These are phyloP conservation scores for Bungarus multicinctus DNA, from an alignment of 2,113 vertebrate genomes.

Conservation along the genomic window DNA sequence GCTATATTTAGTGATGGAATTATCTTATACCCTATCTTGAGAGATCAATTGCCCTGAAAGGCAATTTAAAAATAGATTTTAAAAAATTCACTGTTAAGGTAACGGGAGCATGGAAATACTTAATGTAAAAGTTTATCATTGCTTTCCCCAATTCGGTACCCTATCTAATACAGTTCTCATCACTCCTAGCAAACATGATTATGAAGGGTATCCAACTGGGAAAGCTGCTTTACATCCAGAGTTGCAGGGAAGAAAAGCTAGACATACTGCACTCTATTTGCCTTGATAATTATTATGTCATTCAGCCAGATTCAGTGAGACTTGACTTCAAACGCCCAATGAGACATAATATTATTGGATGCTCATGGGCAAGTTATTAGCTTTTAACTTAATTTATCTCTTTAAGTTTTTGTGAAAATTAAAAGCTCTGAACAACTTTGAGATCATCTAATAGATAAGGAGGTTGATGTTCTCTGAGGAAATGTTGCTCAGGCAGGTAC, in stretches of 20 bases:
- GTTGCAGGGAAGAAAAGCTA: background rate
- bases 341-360: background rate
- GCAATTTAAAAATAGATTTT: background rate
- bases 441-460: background rate
- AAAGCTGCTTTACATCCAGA: background rate
- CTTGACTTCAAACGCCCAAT: background rate
- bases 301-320: background rate
- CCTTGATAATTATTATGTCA: background rate
- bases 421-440: background rate
- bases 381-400: background rate
- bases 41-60: background rate
- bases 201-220: background rate
- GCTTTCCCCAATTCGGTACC: background rate
- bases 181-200: background rate
- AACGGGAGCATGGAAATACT: background rate
- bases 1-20: background rate
- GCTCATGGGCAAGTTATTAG: background rate
- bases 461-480: too few relatives aligned
- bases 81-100: background rate
- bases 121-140: background rate
- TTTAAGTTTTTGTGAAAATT: background rate
- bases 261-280: background rate
- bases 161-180: background rate
- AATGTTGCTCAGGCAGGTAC: background rate
- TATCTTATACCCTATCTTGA: background rate